A percentile compares a stretch with the other conserved stretches of the same genome.
Conservation (phyloP, 2,113 vertebrate genomes). For the Megatriorchis doriae region DNA sequence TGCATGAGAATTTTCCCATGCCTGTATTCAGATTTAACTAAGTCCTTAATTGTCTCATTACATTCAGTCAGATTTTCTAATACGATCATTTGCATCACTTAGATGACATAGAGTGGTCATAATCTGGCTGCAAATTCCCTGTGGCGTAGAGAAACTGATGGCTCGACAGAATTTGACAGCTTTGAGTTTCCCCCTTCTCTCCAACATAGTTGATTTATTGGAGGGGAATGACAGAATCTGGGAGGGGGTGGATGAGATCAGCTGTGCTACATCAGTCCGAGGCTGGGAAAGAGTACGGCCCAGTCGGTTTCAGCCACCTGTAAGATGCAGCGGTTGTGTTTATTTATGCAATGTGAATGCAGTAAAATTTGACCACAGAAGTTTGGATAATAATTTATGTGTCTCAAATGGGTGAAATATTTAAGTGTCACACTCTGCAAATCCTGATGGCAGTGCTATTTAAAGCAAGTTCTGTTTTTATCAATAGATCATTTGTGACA, state of each 20-base stretch:
- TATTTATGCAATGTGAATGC: neutral
- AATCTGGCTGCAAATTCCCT: neutral
- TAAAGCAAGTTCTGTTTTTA: slow-evolving; percentile 32
- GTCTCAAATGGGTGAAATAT: neutral
- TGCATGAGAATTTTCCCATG: neutral
- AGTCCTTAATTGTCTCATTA: slow-evolving; percentile 10
- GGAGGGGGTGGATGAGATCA: neutral
- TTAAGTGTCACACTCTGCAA: neutral
- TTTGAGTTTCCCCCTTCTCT: neutral
- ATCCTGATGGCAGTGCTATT: neutral
- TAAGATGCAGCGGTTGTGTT: neutral
- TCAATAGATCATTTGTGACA: slow-evolving; percentile 34
- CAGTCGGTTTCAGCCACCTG: neutral
- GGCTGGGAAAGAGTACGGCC: neutral
- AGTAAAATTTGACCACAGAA: neutral
- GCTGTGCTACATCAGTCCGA: neutral
- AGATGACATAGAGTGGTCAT: neutral
- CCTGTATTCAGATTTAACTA: neutral
- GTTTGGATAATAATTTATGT: neutral
- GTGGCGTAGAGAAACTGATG: neutral
- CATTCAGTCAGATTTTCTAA: neutral
- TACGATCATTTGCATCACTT: neutral
- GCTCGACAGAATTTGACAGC: neutral
- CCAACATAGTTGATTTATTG: neutral
- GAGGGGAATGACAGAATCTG: neutral